Evolutionary conservation across 2,797 vertebrate genomes (phyloP), one percentile per base, ranked within the genome.

Genomic region (Holocentrus rufus): DNA sequence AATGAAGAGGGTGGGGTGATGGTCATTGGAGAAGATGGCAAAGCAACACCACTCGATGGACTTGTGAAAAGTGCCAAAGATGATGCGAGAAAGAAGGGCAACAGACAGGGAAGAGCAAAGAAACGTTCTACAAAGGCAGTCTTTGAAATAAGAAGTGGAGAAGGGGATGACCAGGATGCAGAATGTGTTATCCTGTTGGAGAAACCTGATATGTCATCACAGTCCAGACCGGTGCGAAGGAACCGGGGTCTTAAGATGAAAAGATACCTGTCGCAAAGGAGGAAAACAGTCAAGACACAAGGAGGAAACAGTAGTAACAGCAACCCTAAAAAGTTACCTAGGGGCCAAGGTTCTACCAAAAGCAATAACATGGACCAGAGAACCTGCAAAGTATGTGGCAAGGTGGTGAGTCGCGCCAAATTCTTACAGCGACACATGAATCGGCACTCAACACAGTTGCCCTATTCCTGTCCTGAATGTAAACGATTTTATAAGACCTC

Each of bases 221-320:
- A 46, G 23, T 25, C 56, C 20, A 79, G 92, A 47, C 90, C 92
- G 0, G 90, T 91, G 20, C 73, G 92, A 46, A 91, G 90, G 78
- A 93, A 93, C 76, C 81, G 92, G 0, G 92, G 92, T 0, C 88
- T 93, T 10, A 92, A 92, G 80, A 93, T 93, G 92, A 93, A 91
- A 25, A 74, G 86, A 1, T 92, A 90, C 34, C 74, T 93, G 57
- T 91, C 90, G 0, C 91, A 93, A 80, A 92, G 90, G 89, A 90
- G 81, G 39, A 91, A 84, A 69, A 68, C 88, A 0, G 84, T 82
- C 52, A 89, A 86, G 69, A 54, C 80, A 0, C 79, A 72, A 10
- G 46, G 71, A 36, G 10, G 56, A 2, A 72, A 23, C 10, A 1
- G 56, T 30, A 18, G 69, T 1, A 74, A 73, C 69, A 70, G 70